Conservation (phyloP, 2,113 vertebrate species). For the Typhlomys cinereus region DNA sequence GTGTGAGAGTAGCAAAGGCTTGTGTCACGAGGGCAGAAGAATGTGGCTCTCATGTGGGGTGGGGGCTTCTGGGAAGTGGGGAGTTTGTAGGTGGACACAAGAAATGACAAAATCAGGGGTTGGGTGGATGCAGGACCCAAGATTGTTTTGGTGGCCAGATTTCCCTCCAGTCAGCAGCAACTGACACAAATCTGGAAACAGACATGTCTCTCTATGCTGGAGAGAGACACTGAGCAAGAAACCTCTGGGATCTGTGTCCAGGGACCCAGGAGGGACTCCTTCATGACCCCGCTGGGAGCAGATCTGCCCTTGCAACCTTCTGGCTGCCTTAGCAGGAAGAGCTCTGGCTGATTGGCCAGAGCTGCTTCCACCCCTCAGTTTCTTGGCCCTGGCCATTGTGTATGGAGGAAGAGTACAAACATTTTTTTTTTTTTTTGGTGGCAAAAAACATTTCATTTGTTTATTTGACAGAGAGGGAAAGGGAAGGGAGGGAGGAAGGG, state of each 20-base stretch:
- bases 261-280: conserved; percentile 20
- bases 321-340: background rate
- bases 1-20: accelerated
- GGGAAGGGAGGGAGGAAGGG: too few relatives aligned
- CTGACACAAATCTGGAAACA: conserved; percentile 20
- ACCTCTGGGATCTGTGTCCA: background rate
- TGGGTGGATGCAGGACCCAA: too few relatives aligned
- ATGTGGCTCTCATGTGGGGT: background rate
- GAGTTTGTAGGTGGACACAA: too few relatives aligned
- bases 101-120: background rate
- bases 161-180: background rate
- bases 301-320: background rate
- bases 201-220: background rate
- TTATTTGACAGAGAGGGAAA: too few relatives aligned
- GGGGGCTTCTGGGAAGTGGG: background rate
- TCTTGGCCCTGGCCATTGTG: background rate
- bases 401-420: background rate
- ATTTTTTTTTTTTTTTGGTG: conserved; percentile 36
- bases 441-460: too few relatives aligned
- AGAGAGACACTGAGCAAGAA: background rate
- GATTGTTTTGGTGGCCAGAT: background rate
- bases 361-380: background rate
- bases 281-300: background rate
- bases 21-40: background rate
- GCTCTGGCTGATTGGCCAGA: background rate